phyloP scores from a whole-genome alignment of 1,140 invertebrate genomes.

The Drosophila pachea region DNA sequence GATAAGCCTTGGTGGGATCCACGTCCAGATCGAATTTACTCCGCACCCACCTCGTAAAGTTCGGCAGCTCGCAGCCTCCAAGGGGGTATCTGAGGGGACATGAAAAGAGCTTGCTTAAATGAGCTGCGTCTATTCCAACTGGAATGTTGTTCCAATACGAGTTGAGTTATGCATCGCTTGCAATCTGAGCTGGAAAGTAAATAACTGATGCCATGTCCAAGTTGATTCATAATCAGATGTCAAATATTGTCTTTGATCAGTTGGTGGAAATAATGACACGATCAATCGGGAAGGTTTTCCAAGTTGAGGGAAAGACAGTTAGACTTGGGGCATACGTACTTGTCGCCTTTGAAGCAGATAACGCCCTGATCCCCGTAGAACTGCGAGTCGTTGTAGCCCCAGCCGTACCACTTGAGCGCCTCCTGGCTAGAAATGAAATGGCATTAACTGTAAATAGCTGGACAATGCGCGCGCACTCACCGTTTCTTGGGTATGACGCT shows the following conservation, averaged over 20 bases:
- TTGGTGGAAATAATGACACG: too few relatives aligned
- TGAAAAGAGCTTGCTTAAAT: not conserved
- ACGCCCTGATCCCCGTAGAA: conserved; percentile 84
- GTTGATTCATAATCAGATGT: too few relatives aligned
- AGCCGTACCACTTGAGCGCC: conserved; percentile 97
- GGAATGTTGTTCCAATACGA: not conserved
- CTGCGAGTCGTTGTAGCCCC: conserved; percentile 97
- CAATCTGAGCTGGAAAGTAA: too few relatives aligned
- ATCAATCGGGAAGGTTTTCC: not conserved
- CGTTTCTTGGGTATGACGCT: conserved; percentile 73
- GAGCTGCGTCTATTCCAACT: not conserved
- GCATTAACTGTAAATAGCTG: not conserved
- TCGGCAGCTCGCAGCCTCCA: conserved; percentile 87
- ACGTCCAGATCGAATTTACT: conserved; percentile 85
- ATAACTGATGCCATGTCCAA: too few relatives aligned
- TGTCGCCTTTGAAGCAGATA: conserved; percentile 83
- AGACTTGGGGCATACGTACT: too few relatives aligned
- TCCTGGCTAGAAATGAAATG: conserved; percentile 83
- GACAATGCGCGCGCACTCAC: conserved; percentile 34
- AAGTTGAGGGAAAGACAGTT: not conserved
- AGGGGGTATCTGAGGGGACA: conserved; percentile 89
- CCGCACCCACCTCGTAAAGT: conserved; percentile 90
- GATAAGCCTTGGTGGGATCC: conserved; percentile 73
- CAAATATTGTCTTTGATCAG: too few relatives aligned
- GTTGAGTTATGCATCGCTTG: not conserved